Evolutionary conservation across 2,888 invertebrate genomes (phyloP).

Genomic region (Synanthedon vespiformis): DNA sequence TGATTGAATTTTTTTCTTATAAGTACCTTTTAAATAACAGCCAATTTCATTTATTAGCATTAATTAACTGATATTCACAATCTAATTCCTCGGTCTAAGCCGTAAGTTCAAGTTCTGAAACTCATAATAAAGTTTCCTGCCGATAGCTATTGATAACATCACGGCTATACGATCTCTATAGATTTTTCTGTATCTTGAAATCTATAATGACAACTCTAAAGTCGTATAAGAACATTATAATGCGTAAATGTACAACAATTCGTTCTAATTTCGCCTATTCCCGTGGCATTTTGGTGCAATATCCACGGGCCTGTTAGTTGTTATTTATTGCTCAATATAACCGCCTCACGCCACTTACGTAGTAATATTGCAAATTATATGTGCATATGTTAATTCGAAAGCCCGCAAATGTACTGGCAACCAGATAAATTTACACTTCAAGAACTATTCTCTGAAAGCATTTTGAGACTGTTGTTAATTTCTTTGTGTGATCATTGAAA

Average conservation of each 20-base stretch:
- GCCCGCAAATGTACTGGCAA: conserved; percentile 4
- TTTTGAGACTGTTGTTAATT: no score
- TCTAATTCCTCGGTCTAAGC: no score
- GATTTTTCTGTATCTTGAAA: no score
- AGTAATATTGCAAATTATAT: conserved; percentile 28
- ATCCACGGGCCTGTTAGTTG: conserved; percentile 21
- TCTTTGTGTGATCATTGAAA: no score
- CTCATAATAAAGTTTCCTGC: no score
- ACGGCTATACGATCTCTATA: no score
- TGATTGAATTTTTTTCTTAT: no score
- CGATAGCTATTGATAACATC: no score
- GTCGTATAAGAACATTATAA: neutral
- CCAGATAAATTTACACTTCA: conserved; percentile 2
- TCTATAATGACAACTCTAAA: neutral
- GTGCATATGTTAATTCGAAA: conserved; percentile 32
- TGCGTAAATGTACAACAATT: conserved; percentile 12
- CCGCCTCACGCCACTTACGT: conserved; percentile 21
- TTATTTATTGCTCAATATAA: conserved; percentile 35
- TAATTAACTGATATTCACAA: no score
- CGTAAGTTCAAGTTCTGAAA: no score
- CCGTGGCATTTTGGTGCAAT: conserved; percentile 18
- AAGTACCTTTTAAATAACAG: no score
- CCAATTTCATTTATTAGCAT: no score
- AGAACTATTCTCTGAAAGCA: neutral
- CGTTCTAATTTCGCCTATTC: conserved; percentile 29